Base-by-base conservation (phyloP, 2,797 vertebrate species). In the Thunnus albacares region DNA sequence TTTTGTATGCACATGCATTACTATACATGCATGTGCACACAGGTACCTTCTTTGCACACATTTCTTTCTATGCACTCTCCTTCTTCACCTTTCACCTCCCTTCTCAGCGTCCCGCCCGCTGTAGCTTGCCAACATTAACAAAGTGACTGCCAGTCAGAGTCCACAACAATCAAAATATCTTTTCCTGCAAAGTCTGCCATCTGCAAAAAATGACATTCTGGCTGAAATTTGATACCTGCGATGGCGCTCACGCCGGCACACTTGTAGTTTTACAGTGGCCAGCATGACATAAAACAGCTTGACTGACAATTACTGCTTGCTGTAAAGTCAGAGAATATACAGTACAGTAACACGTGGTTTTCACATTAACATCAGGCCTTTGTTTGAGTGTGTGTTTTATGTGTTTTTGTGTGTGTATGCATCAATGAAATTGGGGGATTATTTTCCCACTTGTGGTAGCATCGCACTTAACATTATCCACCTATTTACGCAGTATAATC, bases 271-370 rank as follows among this genome's bases (percentile, higher is more conserved):
- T 85, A 88, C 86, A 68, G 80, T 79, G 69, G 77, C 70, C 63
- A 63, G 67, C 64, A 33, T 73, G 72, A 91, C 81, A 84, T 87
- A 81, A 90, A 91, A 83, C 84, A 85, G 70, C 68, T 71, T 88
- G 80, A 83, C 67, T 75, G 80, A 87, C 87, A 89, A 84, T 87
- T 88, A 87, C 80, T 62, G 73, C 73, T 84, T 1, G 5, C 79
- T 51, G 53, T 86, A 91, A 86, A 82, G 64, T 30, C 5, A 11
- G 51, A 30, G 45, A 71, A 77, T 83, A 77, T 65, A 69, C 78
- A 75, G 60, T 65, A 69, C 78, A 75, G 60, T 17, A 76, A 82
- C 30, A 72, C 13, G 12, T 85, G 89, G 71, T 83, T 90, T 88
- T 81, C 61, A 66, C 87, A 87, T 94, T 71, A 85, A 52, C 67